Conservation (phyloP, 2,797 vertebrate genomes). For the Cryptoblepharus egeriae region DNA sequence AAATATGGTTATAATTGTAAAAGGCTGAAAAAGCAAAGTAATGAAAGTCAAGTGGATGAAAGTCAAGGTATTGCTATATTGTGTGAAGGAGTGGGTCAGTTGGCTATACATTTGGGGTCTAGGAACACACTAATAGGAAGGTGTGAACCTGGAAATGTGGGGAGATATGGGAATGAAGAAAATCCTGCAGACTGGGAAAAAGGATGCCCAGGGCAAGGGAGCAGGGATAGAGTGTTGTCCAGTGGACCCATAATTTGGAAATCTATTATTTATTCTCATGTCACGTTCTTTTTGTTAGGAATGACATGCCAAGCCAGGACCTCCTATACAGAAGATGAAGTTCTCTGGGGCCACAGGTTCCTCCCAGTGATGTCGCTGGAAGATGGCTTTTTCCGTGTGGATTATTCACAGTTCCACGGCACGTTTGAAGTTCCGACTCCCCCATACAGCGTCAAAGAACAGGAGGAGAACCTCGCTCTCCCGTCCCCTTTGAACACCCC, state of each 20-base stretch:
- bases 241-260: background rate
- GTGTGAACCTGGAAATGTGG: background rate
- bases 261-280: background rate
- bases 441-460: conserved; percentile 87
- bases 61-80: no score
- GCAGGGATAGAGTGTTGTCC: no score
- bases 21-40: no score
- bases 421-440: conserved; percentile 89
- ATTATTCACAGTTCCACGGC: conserved; percentile 92
- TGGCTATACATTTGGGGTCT: background rate
- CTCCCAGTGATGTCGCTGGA: conserved; percentile 91
- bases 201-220: background rate
- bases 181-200: background rate
- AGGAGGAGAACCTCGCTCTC: conserved; percentile 83
- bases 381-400: conserved; percentile 89
- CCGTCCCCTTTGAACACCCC: conserved; percentile 75
- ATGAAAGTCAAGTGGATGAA: no score
- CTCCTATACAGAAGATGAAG: conserved; percentile 91
- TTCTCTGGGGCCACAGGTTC: conserved; percentile 90
- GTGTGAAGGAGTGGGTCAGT: background rate
- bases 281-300: conserved; percentile 68
- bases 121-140: background rate
- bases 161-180: background rate
- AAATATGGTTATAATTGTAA: no score
- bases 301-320: conserved; percentile 92